Base-by-base conservation (phyloP, 2,888 invertebrate genomes). In the Tenthredo amoena region DNA sequence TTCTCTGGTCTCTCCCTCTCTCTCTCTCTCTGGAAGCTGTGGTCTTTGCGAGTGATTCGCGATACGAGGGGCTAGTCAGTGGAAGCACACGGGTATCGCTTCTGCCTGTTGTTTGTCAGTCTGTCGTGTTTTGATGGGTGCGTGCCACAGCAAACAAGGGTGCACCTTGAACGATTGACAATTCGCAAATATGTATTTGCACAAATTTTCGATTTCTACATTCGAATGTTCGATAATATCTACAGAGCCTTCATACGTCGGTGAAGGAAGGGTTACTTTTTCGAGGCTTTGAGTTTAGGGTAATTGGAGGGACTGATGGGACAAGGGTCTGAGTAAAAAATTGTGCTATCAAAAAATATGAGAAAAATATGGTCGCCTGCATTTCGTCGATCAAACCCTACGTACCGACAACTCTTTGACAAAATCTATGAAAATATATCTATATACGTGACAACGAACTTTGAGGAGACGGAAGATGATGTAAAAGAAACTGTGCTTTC, bases 11-110 rank as follows among this genome's bases (percentile, higher is more conserved):
- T 62, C 34, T 37, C 71, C 37, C 12, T 26, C 76, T 55, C 9
- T 26, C 26, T 77, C 34, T 77, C 37, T 62, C 37, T 12, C 58
- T 21, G 34, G 7, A 50, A 58, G 34, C 21, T 62, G 81, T 26
- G 81, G 21, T 62, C 58, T n/a, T 83, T 71, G 50, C 43, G 21
- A 31, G 83, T 83, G 83, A 83, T 83, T 83, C 58, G 26, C 26
- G 26, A 26, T 26, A 31, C 68, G 47, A 83, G 68, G 68, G 68
- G 34, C 55, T 43, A 68, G 47, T 71, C 43, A 47, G 68, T 47
- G 68, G 47, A 71, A 83, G 43, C 81, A 58, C 81, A 83, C 26
- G 47, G 9, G 18, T 40, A 62, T 62, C 47, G 31, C n/a, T 62
- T 7, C 26, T 62, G 43, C 18, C 47, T 18, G 83, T 47, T 71